Conservation (phyloP, 1,140 invertebrate species). For the Aethina tumida region DNA sequence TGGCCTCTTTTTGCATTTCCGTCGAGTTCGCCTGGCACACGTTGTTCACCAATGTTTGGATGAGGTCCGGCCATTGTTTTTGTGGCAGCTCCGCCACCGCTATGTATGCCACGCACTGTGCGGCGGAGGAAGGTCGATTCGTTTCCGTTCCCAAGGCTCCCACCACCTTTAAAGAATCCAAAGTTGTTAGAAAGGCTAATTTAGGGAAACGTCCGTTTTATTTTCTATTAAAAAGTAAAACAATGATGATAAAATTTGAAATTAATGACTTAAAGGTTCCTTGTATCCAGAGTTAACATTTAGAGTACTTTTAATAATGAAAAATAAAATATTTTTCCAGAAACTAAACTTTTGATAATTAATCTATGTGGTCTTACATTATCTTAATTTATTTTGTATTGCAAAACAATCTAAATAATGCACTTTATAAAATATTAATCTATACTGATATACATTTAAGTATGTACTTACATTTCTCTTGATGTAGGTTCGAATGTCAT, state of each 20-base stretch:
- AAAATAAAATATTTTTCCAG: no score
- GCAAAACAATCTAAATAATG: no score
- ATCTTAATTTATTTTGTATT: no score
- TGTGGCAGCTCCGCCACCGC: conserved; percentile 91
- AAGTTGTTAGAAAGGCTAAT: neutral
- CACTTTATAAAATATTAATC: no score
- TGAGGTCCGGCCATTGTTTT: conserved; percentile 76
- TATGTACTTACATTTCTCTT: conserved; percentile 84
- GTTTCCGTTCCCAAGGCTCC: conserved; percentile 91
- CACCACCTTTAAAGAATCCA: conserved; percentile 58
- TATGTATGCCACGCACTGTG: conserved; percentile 97
- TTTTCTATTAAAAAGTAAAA: conserved; percentile 3
- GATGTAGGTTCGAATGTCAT: conserved; percentile 76
- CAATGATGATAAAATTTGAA: neutral
- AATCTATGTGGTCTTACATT: no score
- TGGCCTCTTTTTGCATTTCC: conserved; percentile 92
- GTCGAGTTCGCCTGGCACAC: conserved; percentile 74
- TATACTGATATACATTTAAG: no score
- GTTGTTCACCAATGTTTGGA: conserved; percentile 78
- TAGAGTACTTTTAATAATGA: no score
- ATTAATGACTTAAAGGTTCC: neutral
- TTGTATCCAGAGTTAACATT: no score
- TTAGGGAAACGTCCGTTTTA: neutral
- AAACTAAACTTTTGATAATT: no score
- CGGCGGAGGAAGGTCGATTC: conserved; percentile 87